Conservation (phyloP, 2,113 vertebrate species). For the Lophochroa leadbeateri region DNA sequence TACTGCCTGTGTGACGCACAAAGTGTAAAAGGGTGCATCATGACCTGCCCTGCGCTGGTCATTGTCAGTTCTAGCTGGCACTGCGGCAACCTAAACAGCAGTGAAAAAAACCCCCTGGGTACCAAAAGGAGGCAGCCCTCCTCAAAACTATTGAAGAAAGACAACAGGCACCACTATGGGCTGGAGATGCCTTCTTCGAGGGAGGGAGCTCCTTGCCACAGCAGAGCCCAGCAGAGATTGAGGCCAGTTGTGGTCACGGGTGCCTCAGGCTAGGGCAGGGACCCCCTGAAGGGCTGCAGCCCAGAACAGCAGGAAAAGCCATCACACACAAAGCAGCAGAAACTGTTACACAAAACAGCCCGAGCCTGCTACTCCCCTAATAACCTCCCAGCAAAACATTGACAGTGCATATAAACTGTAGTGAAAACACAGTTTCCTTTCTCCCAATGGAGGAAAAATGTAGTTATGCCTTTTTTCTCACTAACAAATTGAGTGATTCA, state of each 20-base stretch:
- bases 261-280: accelerated
- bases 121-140: neutral
- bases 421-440: neutral
- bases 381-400: accelerated
- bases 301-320: accelerated
- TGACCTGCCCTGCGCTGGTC: accelerated
- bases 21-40: accelerated
- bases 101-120: neutral
- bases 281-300: neutral
- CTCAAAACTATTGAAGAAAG: neutral
- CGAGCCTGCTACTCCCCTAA: neutral
- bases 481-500: neutral
- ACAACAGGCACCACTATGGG: accelerated
- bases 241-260: accelerated
- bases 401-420: accelerated
- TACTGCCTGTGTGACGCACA: neutral
- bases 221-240: accelerated
- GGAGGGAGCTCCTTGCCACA: neutral
- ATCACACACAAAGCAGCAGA: neutral
- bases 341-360: too few relatives aligned
- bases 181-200: accelerated
- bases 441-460: neutral
- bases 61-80: accelerated
- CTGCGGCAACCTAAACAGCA: neutral
- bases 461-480: neutral